These are phyloP conservation scores for Microdon myrmicae DNA, from an alignment of 2,888 invertebrate genomes.

Conservation along the genomic window DNA sequence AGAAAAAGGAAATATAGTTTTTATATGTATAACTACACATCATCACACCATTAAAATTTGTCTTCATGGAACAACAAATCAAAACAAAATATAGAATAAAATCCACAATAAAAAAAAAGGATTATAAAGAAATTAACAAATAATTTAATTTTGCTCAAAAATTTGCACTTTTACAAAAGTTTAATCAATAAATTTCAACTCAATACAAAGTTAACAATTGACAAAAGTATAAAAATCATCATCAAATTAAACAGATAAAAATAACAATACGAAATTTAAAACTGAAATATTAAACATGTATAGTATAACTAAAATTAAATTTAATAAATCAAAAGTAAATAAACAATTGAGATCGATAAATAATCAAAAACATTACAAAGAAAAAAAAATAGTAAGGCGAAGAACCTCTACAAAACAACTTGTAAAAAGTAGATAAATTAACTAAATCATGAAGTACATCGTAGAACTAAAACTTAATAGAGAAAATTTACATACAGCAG, in stretches of 20 bases:
- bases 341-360: conserved; percentile 44
- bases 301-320: conserved; percentile 37
- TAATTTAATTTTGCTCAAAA: background rate
- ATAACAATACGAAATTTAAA: conserved; percentile 16
- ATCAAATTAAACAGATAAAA: conserved; percentile 22
- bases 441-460: conserved; percentile 28
- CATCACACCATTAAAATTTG: conserved; percentile 36
- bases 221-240: conserved; percentile 27
- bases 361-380: too few relatives aligned
- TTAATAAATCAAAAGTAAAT: conserved; percentile 14
- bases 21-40: conserved; percentile 29
- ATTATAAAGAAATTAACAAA: too few relatives aligned
- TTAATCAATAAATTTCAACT: conserved; percentile 23
- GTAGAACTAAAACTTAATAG: conserved; percentile 21
- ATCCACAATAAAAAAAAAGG: conserved; percentile 16
- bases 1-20: conserved; percentile 15
- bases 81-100: conserved; percentile 6
- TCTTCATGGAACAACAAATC: conserved; percentile 21
- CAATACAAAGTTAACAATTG: conserved; percentile 22
- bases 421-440: conserved; percentile 12
- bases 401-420: conserved; percentile 9
- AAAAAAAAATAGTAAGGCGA: conserved; percentile 37
- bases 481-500: conserved; percentile 15
- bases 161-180: conserved; percentile 14
- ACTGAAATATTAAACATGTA: conserved; percentile 19